These are phyloP conservation scores for Psittacus erithacus DNA, from an alignment of 2,113 vertebrate genomes.

Conservation along the genomic window DNA sequence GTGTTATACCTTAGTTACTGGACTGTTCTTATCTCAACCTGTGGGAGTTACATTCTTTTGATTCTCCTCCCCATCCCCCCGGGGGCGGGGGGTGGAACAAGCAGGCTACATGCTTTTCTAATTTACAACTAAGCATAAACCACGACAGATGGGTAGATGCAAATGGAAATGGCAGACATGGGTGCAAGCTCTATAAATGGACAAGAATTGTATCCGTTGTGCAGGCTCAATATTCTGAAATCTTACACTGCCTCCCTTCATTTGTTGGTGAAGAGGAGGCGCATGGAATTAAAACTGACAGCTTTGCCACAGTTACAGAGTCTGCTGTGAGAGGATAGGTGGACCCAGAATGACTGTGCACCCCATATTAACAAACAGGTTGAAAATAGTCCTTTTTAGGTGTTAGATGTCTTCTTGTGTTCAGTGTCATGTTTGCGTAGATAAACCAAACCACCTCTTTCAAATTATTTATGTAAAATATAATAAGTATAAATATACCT, in stretches of 20 bases:
- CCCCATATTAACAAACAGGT: neutral
- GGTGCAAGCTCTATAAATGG: neutral
- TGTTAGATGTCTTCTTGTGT: neutral
- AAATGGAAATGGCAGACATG: neutral
- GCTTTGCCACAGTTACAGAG: neutral
- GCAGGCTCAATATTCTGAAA: neutral
- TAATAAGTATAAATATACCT: neutral
- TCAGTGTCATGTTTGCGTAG: neutral
- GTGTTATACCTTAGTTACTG: too few species aligned
- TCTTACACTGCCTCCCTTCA: neutral
- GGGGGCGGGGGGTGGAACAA: too few species aligned
- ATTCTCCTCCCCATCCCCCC: too few species aligned
- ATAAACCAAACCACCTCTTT: neutral
- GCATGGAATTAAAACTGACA: neutral
- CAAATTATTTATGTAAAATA: neutral
- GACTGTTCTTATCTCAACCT: too few species aligned
- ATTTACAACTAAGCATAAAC: too few species aligned
- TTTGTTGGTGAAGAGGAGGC: neutral
- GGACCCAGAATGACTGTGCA: neutral
- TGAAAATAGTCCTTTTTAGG: neutral
- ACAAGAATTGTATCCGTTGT: neutral
- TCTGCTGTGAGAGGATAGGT: neutral
- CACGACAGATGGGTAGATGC: neutral
- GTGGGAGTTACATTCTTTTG: too few species aligned
- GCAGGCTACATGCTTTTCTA: too few species aligned